These are phyloP conservation scores for human (Homo sapiens) DNA, from an alignment of 2,113 vertebrate species.

Conservation along the genomic window DNA sequence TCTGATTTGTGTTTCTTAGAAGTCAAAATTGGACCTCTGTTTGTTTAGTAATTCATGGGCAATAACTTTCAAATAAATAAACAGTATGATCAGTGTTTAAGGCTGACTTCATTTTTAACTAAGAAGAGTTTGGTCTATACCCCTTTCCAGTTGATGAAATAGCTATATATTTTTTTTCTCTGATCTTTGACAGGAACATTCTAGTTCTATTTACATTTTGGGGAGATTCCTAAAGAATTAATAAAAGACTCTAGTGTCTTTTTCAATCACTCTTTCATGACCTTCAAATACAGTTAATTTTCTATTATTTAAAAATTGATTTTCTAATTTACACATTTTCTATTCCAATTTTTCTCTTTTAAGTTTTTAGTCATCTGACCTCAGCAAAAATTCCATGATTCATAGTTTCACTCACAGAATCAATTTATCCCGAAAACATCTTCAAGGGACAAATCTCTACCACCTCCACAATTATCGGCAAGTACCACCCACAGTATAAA, in stretches of 20 bases:
- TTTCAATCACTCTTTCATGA: constrained; percentile 28
- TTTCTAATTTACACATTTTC: constrained; percentile 15
- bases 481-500: background rate
- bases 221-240: background rate
- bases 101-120: background rate
- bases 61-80: constrained; percentile 55
- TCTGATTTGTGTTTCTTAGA: constrained; percentile 60
- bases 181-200: background rate
- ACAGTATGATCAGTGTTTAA: background rate
- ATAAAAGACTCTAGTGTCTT: background rate
- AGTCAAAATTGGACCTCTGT: constrained; percentile 48
- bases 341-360: background rate
- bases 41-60: constrained; percentile 44
- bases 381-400: constrained; percentile 46
- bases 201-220: background rate
- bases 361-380: constrained; percentile 38
- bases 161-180: background rate
- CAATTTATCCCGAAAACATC: constrained; percentile 22
- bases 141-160: background rate
- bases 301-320: background rate
- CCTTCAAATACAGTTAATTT: constrained; percentile 42
- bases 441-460: constrained; percentile 42
- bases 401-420: constrained; percentile 44
- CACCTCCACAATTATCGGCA: constrained; percentile 7
- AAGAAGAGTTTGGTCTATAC: background rate